phyloP scores from a whole-genome alignment of 2,888 invertebrate genomes.

The Pseudolycoriella hygida region DNA sequence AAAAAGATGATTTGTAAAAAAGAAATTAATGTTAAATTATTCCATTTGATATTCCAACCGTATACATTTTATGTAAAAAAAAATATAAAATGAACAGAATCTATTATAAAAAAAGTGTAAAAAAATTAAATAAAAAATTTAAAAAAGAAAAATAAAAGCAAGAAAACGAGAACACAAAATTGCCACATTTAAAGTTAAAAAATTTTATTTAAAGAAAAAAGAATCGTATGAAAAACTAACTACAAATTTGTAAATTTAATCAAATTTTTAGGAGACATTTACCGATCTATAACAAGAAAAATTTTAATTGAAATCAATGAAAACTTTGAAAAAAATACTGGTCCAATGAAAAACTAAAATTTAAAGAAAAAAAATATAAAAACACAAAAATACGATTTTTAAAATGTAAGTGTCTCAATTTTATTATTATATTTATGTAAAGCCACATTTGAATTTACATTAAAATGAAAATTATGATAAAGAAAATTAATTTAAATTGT shows the following conservation, averaged over 20 bases:
- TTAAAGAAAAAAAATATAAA: neutral
- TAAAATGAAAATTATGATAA: too few relatives aligned
- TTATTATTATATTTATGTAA: too few relatives aligned
- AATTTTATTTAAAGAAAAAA: neutral
- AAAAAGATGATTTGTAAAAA: constrained; percentile 2
- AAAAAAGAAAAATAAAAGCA: neutral
- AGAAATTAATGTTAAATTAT: neutral
- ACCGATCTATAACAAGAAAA: neutral
- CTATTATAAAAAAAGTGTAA: neutral
- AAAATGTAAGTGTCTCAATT: too few relatives aligned
- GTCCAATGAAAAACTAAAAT: neutral
- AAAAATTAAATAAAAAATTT: neutral
- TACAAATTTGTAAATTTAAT: neutral
- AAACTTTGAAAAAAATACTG: neutral
- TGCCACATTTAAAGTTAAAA: neutral
- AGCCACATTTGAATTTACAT: too few relatives aligned
- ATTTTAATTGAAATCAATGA: neutral
- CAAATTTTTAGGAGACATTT: neutral
- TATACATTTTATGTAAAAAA: neutral
- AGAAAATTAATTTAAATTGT: too few relatives aligned
- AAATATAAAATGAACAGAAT: neutral
- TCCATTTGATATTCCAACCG: constrained; percentile 3
- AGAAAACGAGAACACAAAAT: neutral
- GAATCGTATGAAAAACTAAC: neutral
- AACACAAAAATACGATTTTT: neutral